Evolutionary conservation across 2,797 vertebrate genomes (phyloP), one percentile per base, ranked within the genome.

Genomic region (Adrianichthys oophorus): DNA sequence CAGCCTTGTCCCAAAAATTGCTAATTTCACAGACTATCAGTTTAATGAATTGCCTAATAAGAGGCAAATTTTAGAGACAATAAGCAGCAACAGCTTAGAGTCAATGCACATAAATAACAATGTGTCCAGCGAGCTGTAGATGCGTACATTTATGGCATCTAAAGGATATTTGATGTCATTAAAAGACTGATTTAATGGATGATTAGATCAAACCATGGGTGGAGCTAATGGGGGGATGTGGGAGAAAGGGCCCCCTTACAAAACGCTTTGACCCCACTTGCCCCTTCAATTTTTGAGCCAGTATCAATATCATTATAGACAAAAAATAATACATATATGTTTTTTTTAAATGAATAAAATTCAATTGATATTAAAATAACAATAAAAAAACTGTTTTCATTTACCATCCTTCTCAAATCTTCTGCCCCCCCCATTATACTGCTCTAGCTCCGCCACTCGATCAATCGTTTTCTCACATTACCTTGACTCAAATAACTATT

Each of bases 71-170:
- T 64, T 56, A 63, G 56, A 37, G 40, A 65, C 54, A 73, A 72
- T 17, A 67, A 64, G 62, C 56, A 48, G 10, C 43, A 72, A 59
- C 29, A n/a, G 40, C 24, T 48, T 56, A 10, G 21, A 73, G 64
- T 72, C 70, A 66, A 45, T 44, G 37, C 52, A 52, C 10, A 44
- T 65, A 52, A 69, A 79, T 70, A 81, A 87, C 81, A 73, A 85
- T 60, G 52, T 18, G 48, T 24, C 43, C 41, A 49, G 29, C 68
- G 65, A 74, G 43, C 43, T 74, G 55, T 48, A 76, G 60, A 54
- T 59, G 67, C 66, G 72, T 50, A 69, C 75, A 75, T 85, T 86
- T 78, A 74, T 57, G 52, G 74, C 72, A 59, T 70, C 73, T 42
- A 80, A 80, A 70, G 55, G 48, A 67, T 67, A 64, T 74, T 66